Base-by-base conservation (phyloP, 2,113 vertebrate genomes). In the Nymphicus hollandicus region DNA sequence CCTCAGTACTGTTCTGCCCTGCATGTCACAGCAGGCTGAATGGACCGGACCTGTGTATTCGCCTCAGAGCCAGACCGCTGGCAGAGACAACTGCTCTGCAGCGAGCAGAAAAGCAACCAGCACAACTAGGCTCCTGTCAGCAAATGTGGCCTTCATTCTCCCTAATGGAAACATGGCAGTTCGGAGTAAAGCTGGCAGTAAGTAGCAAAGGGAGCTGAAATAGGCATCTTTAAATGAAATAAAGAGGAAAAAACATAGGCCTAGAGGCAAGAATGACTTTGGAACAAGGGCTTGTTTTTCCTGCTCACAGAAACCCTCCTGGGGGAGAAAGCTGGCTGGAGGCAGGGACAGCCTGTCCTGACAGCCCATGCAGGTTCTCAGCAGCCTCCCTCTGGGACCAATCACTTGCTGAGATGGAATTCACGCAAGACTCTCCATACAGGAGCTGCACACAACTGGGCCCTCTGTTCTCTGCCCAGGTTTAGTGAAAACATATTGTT, bases 51-150 rank as follows among this genome's bases (percentile, higher is more conserved):
- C 11, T 10, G 4, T 13, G 39, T 10, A 6, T 10, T 27, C 47
- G 50, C 9, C 49, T 43, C 23, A 13, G 53, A 73, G n/a, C 49
- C 55, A 24, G 12, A 2, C 46, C 1, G 2, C 0, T 3, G 3
- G 41, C 55, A 35, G 25, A 35, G 33, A 44, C 13, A 13, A 33
- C 41, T 7, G 4, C 17, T 37, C 41, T 25, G 56, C 41, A n/a
- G 47, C 0, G 1, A 43, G 60, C 0, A n/a, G n/a, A 52, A 86
- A 73, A 72, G 47, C 46, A 18, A n/a, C 25, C 24, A 25, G 28
- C 70, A 25, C 39, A 50, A 28, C 9, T 1, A 35, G 27, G 44
- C 13, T 74, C 7, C 66, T 16, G 4, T 5, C 56, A 37, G 63
- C 15, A 33, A 31, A 44, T 0, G 8, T 35, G 56, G 31, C 46